Conservation (phyloP, 2,797 vertebrate species). For the Sorex maritimensis region DNA sequence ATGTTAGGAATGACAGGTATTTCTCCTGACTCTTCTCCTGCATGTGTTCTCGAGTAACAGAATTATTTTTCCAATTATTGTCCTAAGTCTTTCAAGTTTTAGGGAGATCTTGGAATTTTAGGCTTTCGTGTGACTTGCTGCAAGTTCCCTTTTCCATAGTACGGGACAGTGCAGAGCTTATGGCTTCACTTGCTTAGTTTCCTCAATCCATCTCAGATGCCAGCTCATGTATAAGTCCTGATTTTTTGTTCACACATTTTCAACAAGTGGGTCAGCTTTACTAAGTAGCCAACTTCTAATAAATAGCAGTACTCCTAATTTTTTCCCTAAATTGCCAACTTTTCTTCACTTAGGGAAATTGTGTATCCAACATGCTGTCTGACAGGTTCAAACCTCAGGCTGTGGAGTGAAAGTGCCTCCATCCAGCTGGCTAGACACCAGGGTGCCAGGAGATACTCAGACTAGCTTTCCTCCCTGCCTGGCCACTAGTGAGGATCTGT, state of each 20-base stretch:
- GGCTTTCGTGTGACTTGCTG: not conserved
- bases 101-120: not conserved
- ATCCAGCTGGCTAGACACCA: not conserved
- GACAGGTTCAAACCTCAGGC: constrained; percentile 36
- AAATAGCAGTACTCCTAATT: no score
- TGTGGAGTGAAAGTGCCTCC: constrained; percentile 9
- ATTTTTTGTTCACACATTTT: not conserved
- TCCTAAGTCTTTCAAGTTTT: constrained; percentile 10
- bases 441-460: not conserved
- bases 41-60: not conserved
- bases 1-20: not conserved
- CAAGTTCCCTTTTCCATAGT: not conserved
- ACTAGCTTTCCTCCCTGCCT: constrained; percentile 7
- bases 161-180: not conserved
- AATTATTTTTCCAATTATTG: not conserved
- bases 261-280: constrained; percentile 60
- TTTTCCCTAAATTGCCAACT: constrained; percentile 23
- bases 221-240: constrained; percentile 12
- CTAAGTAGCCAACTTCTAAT: not conserved
- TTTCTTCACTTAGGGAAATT: not conserved
- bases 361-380: not conserved
- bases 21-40: constrained; percentile 29
- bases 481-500: constrained; percentile 10
- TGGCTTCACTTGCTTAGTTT: not conserved
- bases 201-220: not conserved